Conservation (phyloP, 2,113 vertebrate species). For the Erythrocercus mccallii region DNA sequence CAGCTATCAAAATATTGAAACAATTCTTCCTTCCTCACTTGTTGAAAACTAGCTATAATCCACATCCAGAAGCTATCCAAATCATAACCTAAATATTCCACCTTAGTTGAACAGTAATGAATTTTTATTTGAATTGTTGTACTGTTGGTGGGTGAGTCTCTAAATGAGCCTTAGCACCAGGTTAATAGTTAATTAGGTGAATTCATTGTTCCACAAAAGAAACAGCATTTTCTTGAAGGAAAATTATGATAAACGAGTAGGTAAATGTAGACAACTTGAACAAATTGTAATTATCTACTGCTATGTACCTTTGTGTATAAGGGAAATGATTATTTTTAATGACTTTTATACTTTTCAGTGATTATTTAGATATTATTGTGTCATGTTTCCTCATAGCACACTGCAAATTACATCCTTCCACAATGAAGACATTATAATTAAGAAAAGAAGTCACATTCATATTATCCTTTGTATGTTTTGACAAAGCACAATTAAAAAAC, state of each 20-base stretch:
- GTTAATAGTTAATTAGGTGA: conserved; percentile 55
- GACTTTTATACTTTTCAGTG: conserved; percentile 50
- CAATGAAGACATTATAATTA: conserved; percentile 62
- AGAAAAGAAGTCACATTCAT: conserved; percentile 23
- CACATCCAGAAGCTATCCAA: background rate
- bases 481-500: conserved; percentile 65
- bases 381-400: conserved; percentile 29
- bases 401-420: conserved; percentile 46
- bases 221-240: conserved; percentile 38
- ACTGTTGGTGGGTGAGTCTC: background rate
- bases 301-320: background rate
- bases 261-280: conserved; percentile 47
- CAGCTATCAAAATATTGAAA: background rate
- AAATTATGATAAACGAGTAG: background rate
- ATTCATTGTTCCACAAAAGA: conserved; percentile 46
- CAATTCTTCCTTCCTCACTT: background rate
- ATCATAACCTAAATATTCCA: background rate
- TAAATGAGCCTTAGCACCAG: background rate
- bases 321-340: conserved; percentile 58
- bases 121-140: background rate
- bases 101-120: background rate
- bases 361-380: conserved; percentile 65
- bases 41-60: background rate
- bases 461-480: conserved; percentile 60
- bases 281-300: conserved; percentile 59